Conservation (phyloP, 2,888 invertebrate genomes). For the Iselma pallidipennis region DNA sequence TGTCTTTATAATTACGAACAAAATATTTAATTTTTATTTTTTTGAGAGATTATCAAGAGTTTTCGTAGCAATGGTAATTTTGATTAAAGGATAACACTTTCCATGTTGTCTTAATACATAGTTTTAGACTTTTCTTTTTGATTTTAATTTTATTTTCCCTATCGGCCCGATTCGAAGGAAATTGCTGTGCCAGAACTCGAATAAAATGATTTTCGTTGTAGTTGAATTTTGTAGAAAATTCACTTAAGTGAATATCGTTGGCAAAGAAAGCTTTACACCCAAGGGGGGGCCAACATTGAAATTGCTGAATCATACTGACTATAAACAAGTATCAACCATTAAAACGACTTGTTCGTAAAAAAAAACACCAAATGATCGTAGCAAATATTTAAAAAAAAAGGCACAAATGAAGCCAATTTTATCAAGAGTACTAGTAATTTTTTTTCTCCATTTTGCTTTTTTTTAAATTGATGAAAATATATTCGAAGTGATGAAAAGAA, state of each 20-base stretch:
- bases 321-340: conserved; percentile 28
- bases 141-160: no score
- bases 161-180: no score
- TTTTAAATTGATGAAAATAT: neutral
- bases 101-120: no score
- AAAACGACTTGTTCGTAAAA: conserved; percentile 19
- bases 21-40: no score
- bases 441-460: neutral
- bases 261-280: conserved; percentile 23
- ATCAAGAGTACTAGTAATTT: neutral
- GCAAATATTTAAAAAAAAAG: conserved; percentile 15
- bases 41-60: no score
- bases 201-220: neutral
- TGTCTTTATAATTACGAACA: neutral
- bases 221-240: conserved; percentile 7
- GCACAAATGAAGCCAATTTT: conserved; percentile 10
- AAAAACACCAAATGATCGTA: conserved; percentile 11
- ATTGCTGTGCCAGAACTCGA: neutral
- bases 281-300: conserved; percentile 18
- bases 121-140: no score
- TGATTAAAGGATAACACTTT: neutral
- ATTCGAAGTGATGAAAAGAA: neutral
- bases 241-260: conserved; percentile 20
- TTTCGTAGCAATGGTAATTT: no score
- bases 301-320: conserved; percentile 26